These are phyloP conservation scores for Zeuzera pyrina DNA, from an alignment of 2,888 invertebrate genomes.

Conservation along the genomic window DNA sequence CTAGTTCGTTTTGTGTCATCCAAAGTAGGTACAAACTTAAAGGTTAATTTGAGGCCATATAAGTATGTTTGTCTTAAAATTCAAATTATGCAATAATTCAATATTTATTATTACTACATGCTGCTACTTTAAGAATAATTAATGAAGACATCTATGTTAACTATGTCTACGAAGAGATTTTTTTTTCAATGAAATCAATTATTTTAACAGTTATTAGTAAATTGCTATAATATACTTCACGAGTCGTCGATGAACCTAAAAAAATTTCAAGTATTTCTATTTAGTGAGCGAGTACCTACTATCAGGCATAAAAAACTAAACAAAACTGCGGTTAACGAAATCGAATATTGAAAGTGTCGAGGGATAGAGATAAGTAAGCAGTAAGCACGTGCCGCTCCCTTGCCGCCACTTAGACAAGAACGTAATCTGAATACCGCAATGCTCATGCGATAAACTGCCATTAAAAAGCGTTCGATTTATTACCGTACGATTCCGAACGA, in stretches of 20 bases:
- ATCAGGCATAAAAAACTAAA: conserved; percentile 23
- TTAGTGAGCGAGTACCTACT: conserved; percentile 24
- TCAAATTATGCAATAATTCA: no score
- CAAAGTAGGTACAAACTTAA: no score
- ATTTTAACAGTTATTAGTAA: no score
- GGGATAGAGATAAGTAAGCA: conserved; percentile 65
- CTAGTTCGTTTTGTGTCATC: no score
- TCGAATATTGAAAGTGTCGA: conserved; percentile 72
- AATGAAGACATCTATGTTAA: no score
- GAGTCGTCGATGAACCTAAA: conserved; percentile 26
- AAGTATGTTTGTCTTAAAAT: no score
- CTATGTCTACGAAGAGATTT: no score
- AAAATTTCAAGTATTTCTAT: conserved; percentile 25
- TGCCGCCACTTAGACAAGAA: conserved; percentile 60
- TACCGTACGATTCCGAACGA: conserved; percentile 65
- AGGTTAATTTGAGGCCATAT: no score
- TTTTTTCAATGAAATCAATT: no score
- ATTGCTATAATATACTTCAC: no score
- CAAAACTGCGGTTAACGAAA: conserved; percentile 49
- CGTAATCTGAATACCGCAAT: conserved; percentile 71
- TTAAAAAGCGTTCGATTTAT: conserved; percentile 73
- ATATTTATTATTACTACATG: no score
- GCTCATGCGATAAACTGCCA: conserved; percentile 70
- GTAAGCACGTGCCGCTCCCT: conserved; percentile 62
- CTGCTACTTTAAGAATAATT: no score